phyloP scores from a whole-genome alignment of 1,140 invertebrate species.

The Dreissena polymorpha region DNA sequence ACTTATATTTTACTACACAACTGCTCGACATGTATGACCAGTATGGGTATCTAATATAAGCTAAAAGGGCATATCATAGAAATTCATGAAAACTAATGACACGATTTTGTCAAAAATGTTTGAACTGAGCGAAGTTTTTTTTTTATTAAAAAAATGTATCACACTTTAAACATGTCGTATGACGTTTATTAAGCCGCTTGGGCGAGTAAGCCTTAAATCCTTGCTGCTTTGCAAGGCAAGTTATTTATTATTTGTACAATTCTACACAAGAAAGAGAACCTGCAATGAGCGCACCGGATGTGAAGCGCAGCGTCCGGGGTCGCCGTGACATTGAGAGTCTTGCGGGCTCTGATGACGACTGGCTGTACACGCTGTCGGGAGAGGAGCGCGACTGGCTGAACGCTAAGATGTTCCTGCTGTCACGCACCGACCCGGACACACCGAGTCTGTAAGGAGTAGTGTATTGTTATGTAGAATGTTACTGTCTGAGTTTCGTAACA shows the following conservation, averaged over 20 bases:
- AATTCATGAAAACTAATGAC: too few relatives aligned
- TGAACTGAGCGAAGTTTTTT: too few relatives aligned
- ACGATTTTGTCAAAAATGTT: too few relatives aligned
- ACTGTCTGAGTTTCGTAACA: background rate
- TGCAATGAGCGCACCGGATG: constrained; percentile 20
- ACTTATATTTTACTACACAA: too few relatives aligned
- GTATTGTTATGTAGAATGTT: background rate
- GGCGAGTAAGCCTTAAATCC: background rate
- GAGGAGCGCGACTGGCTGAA: constrained; percentile 55
- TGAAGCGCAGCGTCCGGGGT: constrained; percentile 28
- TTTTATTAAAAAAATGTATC: too few relatives aligned
- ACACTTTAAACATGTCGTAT: background rate
- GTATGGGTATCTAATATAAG: too few relatives aligned
- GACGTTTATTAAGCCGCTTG: background rate
- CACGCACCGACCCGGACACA: constrained; percentile 14
- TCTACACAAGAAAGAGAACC: background rate
- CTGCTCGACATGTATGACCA: too few relatives aligned
- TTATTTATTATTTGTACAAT: background rate
- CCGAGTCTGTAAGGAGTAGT: constrained; percentile 28
- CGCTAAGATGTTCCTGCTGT: constrained; percentile 58
- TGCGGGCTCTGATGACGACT: constrained; percentile 43
- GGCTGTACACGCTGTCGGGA: background rate
- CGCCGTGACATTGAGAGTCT: constrained; percentile 24
- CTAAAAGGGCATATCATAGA: too few relatives aligned
- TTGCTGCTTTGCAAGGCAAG: background rate